Base-by-base conservation (phyloP, 2,797 vertebrate genomes). In the Acipenser ruthenus region DNA sequence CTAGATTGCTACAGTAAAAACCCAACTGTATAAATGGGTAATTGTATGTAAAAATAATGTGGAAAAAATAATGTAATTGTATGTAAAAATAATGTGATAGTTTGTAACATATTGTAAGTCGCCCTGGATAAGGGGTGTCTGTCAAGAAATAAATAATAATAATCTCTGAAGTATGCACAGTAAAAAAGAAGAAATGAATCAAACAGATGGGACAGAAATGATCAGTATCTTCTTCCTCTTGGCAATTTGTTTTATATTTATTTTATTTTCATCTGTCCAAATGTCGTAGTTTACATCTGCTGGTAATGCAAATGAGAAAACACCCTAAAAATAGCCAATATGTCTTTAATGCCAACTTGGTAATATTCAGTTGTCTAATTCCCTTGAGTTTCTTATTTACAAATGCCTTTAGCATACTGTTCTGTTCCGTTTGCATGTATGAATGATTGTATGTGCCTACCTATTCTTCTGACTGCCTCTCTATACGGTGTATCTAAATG, bases 141-240 rank as follows among this genome's bases (percentile, higher is more conserved):
- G 55, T 7, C 7, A 10, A 56, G 65, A 56, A 59, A 70, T 73
- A 79, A 69, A 18, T 18, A 18, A 18, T 18, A 18, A 18, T 18
- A 18, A 50, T 76, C 79, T 79, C 50, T 68, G 76, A 81, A 79
- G 76, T 73, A 72, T 71, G 77, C 4, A 18, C 63, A 75, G 60
- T 79, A 79, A 76, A 76, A 58, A 82, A 78, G 68, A 63, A 59
- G 15, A 76, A 74, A 76, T 83, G 81, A 84, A 84, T 85, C 84
- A 84, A 80, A 78, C 64, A 66, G 72, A 81, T 76, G 65, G 64
- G 69, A 73, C 70, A 73, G 74, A 49, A 71, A 73, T 76, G 75
- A 71, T 58, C 55, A 12, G 55, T 59, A 47, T 70, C 73, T 69
- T 74, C 65, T 75, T 76, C 72, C 80, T 80, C 67, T 70, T 49